Evolutionary conservation across 2,797 vertebrate species (phyloP), one percentile per base, ranked within the genome.

Genomic region (Sparus aurata): DNA sequence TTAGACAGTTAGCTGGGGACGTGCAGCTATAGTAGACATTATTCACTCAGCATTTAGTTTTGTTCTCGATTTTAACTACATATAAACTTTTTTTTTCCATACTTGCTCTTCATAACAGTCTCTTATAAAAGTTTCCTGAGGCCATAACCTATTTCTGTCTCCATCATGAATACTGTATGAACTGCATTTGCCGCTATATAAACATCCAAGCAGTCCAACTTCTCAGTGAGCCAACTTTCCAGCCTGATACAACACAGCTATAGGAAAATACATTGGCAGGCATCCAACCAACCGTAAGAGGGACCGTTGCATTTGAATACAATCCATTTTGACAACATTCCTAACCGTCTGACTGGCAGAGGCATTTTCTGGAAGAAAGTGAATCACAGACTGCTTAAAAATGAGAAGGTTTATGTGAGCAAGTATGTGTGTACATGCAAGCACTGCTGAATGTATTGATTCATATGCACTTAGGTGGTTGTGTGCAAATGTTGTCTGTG

Each of bases 161-260:
- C 75, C 81, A 76, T 89, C 84, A 90, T 93, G 90, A 93, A 92
- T 93, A 91, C 87, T 93, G 87, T 87, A 93, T 91, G 92, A 92
- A 90, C 82, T 89, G 80, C 71, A 15, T 91, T 92, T 85, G 90
- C 88, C 25, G 70, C 90, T 92, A 86, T 81, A 91, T 90, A 93
- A 94, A 93, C 91, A 92, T 89, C 85, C 81, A 86, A 91, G 85
- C 79, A 71, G 79, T 66, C 88, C 77, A 89, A 85, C 83, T 86
- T 88, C 82, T 59, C 64, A 60, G 71, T 50, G 76, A 80, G 88
- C 85, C 93, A 93, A 90, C 88, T 92, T 93, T 93, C 88, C 87
- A 80, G 87, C 81, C 83, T 88, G 88, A 91, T 90, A 85, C 75
- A 86, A 83, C 82, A 61, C 73, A 85, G 88, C 90, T 92, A 91